Evolutionary conservation across 2,888 invertebrate species (phyloP), one percentile per base, ranked within the genome.

Genomic region (Papilio demoleus): DNA sequence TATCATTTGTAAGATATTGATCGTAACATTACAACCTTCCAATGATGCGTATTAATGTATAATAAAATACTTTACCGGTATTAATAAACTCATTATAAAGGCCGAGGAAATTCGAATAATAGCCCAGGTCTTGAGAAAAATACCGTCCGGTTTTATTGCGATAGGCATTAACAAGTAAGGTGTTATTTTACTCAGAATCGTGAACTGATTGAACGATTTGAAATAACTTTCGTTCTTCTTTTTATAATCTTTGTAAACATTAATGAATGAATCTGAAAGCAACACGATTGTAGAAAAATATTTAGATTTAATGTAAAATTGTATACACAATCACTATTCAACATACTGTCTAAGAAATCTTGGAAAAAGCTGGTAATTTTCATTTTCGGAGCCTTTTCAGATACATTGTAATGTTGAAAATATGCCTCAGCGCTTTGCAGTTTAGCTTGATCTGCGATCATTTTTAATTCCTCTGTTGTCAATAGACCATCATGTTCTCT

Each of bases 401-500:
- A 79, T 0, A 73, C 63, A 11, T 72, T 74, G 22, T 80, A 76
- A 68, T 76, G 74, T 64, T 79, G 73, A 17, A 78, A 71, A 66
- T 78, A 77, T 19, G 84, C 75, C n/a, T 79, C 84, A 0, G 84
- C 76, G 34, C 78, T 80, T 71, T 85, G 83, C 3, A 77, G 67
- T 69, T 83, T 88, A 0, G 86, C 88, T 72, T 80, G 78, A 4
- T 71, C 72, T 76, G 87, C 84, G 67, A 91, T 86, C 0, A 61
- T 72, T 31, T 76, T 74, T 0, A 90, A 75, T 76, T 92, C 92
- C 27, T 86, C 85, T 0, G 79, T 73, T 12, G 78, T 86, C 64
- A 92, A 70, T 0, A 92, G 75, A 2, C 84, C 86, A 70, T 88
- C 88, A 27, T 93, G 91, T 67, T 93, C 91, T 72, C 84, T 85